Percentiles rank a stretch among this genome's conserved stretches.
These are phyloP conservation scores for pig (Sus scrofa) DNA, from an alignment of 2,113 vertebrate genomes.

Conservation along the genomic window DNA sequence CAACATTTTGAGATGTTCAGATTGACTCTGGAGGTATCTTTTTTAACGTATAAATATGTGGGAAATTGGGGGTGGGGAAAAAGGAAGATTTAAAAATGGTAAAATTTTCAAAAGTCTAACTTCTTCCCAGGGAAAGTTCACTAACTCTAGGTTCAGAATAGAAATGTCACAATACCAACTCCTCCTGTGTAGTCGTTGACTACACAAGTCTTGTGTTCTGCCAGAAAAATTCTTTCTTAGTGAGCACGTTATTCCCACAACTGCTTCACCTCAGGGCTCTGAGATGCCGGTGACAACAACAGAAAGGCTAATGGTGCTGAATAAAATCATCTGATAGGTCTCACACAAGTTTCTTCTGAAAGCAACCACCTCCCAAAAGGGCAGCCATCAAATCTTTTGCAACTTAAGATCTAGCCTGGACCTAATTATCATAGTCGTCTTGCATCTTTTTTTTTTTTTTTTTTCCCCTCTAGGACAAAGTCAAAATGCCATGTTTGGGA, in stretches of 20 bases:
- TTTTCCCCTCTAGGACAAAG: neutral
- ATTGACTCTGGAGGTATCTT: neutral
- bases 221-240: neutral
- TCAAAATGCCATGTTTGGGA: neutral
- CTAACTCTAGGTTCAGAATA: neutral
- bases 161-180: neutral
- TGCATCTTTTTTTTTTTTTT: neutral
- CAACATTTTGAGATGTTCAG: neutral
- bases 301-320: neutral
- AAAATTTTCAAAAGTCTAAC: neutral
- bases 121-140: neutral
- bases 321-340: neutral
- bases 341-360: neutral
- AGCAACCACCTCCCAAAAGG: neutral
- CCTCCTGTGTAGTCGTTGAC: neutral
- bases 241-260: neutral
- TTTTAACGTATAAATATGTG: slow-evolving; percentile 29
- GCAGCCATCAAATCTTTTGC: neutral
- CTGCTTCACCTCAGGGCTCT: neutral
- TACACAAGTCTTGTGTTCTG: neutral
- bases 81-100: neutral
- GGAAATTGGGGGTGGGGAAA: neutral
- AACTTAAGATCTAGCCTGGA: neutral
- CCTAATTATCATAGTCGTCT: neutral
- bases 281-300: neutral